Percentiles rank a stretch among this genome's conserved stretches.
phyloP scores from a whole-genome alignment of 2,113 vertebrate species.

The Barnardius zonarius region DNA sequence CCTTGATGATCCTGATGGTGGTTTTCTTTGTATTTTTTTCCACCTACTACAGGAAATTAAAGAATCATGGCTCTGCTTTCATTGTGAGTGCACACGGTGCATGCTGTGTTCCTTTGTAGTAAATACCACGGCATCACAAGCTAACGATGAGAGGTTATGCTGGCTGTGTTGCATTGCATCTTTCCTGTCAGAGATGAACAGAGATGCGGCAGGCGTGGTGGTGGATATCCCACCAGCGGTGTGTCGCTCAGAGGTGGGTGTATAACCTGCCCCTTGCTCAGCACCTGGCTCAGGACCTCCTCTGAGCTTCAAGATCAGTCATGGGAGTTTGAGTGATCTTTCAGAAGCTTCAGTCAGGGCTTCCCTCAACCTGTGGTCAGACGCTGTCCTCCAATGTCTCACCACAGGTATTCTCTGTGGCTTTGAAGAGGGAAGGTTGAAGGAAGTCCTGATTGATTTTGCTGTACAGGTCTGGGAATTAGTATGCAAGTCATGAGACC shows the following conservation, averaged over 20 bases:
- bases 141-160: rapidly evolving
- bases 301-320: not conserved
- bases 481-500: not conserved
- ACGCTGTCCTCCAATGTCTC: rapidly evolving
- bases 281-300: rapidly evolving
- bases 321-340: not conserved
- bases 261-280: not conserved
- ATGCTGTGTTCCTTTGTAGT: not conserved
- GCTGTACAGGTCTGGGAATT: not conserved
- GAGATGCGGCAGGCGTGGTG: rapidly evolving
- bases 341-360: not conserved
- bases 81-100: too few species aligned
- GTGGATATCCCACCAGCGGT: not conserved
- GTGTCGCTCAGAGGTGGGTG: not conserved
- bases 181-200: not conserved
- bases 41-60: not conserved
- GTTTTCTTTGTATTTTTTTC: not conserved
- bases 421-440: not conserved
- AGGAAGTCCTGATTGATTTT: not conserved
- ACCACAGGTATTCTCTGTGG: not conserved
- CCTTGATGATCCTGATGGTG: not conserved
- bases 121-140: rapidly evolving
- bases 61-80: not conserved
- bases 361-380: not conserved
- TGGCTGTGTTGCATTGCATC: rapidly evolving